Percentiles rank a stretch among this genome's conserved stretches.
phyloP scores from a whole-genome alignment of 1,140 invertebrate genomes.

The Nomia melanderi region DNA sequence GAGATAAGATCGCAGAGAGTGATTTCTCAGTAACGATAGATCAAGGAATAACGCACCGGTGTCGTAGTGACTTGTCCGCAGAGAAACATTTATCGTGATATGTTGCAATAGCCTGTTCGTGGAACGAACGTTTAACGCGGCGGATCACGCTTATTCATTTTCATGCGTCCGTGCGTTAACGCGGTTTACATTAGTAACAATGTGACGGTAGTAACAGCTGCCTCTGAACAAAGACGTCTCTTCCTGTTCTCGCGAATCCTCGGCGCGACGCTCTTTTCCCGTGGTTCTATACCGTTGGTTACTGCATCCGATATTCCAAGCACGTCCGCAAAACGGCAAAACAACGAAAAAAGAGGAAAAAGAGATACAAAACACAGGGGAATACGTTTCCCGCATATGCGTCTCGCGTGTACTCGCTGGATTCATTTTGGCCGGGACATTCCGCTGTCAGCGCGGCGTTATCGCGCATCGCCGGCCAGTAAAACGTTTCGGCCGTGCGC shows the following conservation, averaged over 20 bases:
- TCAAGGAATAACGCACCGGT: no score
- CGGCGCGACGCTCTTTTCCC: neutral
- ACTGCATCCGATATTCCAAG: constrained; percentile 55
- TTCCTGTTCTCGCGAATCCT: constrained; percentile 6
- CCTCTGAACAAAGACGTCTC: neutral
- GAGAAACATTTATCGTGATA: neutral
- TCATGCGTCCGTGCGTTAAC: neutral
- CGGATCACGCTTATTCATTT: neutral
- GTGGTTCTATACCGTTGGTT: constrained; percentile 51
- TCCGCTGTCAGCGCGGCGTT: constrained; percentile 64
- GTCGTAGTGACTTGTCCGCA: no score
- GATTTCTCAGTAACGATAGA: no score
- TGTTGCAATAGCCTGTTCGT: neutral
- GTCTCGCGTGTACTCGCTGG: constrained; percentile 58
- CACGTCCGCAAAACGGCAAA: constrained; percentile 55
- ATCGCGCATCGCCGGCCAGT: constrained; percentile 63
- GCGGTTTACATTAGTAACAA: constrained; percentile 21
- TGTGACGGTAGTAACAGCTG: neutral
- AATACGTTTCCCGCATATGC: constrained; percentile 66
- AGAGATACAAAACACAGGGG: constrained; percentile 57
- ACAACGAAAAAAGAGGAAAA: no score
- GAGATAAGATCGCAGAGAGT: no score
- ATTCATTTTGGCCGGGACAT: constrained; percentile 64
- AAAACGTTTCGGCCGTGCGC: constrained; percentile 60
- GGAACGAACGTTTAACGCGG: constrained; percentile 18